A percentile compares a stretch with the other conserved stretches of the same genome.
Evolutionary conservation across 2,113 vertebrate species (phyloP).

Genomic region (Megaceryle torquata): DNA sequence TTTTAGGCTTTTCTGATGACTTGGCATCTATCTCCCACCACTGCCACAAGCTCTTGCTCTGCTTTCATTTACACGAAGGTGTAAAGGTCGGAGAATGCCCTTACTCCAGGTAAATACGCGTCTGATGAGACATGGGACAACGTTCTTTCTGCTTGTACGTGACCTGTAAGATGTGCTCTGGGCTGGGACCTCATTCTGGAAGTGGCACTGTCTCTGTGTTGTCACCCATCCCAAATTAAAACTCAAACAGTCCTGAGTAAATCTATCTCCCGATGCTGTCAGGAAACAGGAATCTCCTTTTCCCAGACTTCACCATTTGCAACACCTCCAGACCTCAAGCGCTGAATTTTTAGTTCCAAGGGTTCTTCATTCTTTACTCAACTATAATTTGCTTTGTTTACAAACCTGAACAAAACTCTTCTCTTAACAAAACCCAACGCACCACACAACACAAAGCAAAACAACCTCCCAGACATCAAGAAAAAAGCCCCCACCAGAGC

Average conservation of each 20-base stretch:
- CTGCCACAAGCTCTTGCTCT: neutral
- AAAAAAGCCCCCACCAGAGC: neutral
- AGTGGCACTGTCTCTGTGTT: neutral
- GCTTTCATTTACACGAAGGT: neutral
- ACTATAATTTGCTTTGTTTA: neutral
- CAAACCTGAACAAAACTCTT: neutral
- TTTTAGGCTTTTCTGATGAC: neutral
- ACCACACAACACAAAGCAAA: neutral
- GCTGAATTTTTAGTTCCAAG: neutral
- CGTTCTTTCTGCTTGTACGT: neutral
- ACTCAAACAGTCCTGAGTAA: neutral
- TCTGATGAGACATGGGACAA: neutral
- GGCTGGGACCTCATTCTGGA: neutral
- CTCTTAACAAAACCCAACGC: neutral
- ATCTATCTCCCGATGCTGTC: neutral
- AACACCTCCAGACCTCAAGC: neutral
- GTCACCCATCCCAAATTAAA: neutral
- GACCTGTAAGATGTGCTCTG: fast-evolving
- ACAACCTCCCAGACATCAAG: neutral
- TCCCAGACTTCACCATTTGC: neutral
- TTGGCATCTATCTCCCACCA: neutral
- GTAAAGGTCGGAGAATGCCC: neutral
- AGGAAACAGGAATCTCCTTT: neutral
- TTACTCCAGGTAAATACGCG: neutral
- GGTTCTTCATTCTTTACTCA: neutral